Conservation (phyloP, 2,888 invertebrate species). For the Sinopyrophorus schimmeli region DNA sequence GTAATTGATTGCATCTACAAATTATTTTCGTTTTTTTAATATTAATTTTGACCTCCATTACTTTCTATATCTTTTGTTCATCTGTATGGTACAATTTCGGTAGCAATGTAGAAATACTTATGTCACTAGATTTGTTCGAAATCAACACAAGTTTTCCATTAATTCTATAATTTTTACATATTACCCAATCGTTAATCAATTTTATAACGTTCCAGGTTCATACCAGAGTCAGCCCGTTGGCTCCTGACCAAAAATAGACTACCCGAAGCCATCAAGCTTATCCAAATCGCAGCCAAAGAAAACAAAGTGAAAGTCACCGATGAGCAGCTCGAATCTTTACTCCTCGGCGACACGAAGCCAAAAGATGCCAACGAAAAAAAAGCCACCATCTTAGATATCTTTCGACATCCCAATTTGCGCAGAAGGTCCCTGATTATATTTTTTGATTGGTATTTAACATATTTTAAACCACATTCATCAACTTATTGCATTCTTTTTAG, state of each 20-base stretch:
- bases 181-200: too few species aligned
- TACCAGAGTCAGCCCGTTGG: constrained; percentile 78
- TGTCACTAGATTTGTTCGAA: too few species aligned
- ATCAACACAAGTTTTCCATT: too few species aligned
- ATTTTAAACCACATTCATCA: constrained; percentile 1
- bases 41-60: background rate
- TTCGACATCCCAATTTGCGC: constrained; percentile 66
- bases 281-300: constrained; percentile 66
- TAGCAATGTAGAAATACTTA: too few species aligned
- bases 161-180: too few species aligned
- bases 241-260: constrained; percentile 65
- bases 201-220: constrained; percentile 56
- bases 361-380: constrained; percentile 46
- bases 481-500: constrained; percentile 59
- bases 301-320: constrained; percentile 64
- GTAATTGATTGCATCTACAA: too few species aligned
- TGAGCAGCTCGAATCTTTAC: constrained; percentile 59
- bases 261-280: constrained; percentile 64
- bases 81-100: too few species aligned
- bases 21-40: too few species aligned
- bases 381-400: constrained; percentile 63
- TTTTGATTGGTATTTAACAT: constrained; percentile 67
- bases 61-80: too few species aligned
- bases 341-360: constrained; percentile 56
- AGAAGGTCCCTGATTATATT: constrained; percentile 69